Conservation (phyloP, 2,888 invertebrate species). For the Azorinus chamasolen region DNA sequence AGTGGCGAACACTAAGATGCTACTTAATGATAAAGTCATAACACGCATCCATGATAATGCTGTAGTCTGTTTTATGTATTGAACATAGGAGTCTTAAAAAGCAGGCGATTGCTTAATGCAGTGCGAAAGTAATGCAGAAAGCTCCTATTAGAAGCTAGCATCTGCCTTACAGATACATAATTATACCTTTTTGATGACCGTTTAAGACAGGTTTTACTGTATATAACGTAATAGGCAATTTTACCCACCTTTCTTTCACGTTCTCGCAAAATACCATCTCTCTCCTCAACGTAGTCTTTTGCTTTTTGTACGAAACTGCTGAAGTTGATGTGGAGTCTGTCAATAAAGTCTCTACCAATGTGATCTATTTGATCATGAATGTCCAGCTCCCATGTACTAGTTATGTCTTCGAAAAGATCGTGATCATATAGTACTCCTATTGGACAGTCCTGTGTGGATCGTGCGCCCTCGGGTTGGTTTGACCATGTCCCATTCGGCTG, state of each 20-base stretch:
- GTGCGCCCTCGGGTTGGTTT: slow-evolving; percentile 71
- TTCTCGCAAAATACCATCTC: slow-evolving; percentile 77
- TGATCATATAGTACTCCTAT: slow-evolving; percentile 77
- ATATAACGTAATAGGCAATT: neutral
- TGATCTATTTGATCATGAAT: slow-evolving; percentile 83
- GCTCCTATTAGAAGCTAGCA: too few species aligned
- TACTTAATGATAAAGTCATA: too few species aligned
- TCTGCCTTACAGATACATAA: too few species aligned
- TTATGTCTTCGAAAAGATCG: slow-evolving; percentile 81
- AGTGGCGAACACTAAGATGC: too few species aligned
- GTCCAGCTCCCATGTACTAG: slow-evolving; percentile 80
- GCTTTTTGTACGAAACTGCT: slow-evolving; percentile 79
- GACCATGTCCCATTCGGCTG: slow-evolving; percentile 73
- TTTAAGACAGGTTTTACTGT: too few species aligned
- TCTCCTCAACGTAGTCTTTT: slow-evolving; percentile 79
- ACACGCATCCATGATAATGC: too few species aligned
- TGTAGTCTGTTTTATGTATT: too few species aligned
- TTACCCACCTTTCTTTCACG: slow-evolving; percentile 73
- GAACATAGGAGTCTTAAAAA: too few species aligned
- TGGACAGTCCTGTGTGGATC: slow-evolving; percentile 66
- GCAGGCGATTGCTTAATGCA: too few species aligned
- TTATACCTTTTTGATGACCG: too few species aligned
- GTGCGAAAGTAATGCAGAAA: too few species aligned
- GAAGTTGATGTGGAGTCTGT: slow-evolving; percentile 80
- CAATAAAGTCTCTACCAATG: slow-evolving; percentile 78